Conservation (phyloP, 2,888 invertebrate species). For the Uloborus plumipes region DNA sequence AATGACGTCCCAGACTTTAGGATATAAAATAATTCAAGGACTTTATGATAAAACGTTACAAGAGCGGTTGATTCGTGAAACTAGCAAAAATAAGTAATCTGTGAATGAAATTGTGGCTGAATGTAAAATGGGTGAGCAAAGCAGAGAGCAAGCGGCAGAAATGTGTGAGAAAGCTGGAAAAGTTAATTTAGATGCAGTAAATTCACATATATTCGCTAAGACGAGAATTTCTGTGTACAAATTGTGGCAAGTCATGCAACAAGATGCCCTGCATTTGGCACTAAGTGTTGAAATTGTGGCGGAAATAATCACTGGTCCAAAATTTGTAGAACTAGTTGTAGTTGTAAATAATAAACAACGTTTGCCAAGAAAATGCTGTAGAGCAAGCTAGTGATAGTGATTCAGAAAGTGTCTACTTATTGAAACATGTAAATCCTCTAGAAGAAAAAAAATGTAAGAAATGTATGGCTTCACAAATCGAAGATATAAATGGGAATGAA, state of each 20-base stretch:
- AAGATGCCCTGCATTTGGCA: conserved; percentile 12
- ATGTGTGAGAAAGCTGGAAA: too few relatives aligned
- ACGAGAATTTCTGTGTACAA: conserved; percentile 3
- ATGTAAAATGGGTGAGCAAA: conserved; percentile 16
- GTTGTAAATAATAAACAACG: background rate
- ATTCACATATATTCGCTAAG: background rate
- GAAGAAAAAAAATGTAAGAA: background rate
- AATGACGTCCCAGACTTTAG: too few relatives aligned
- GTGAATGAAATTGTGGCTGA: conserved; percentile 8
- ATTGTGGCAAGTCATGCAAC: conserved; percentile 25
- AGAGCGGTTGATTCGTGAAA: conserved; percentile 25
- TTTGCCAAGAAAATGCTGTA: conserved; percentile 10
- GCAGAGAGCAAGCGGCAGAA: background rate
- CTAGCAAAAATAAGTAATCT: conserved; percentile 1
- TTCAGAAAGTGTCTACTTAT: background rate
- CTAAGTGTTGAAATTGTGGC: conserved; percentile 19
- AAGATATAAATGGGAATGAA: background rate
- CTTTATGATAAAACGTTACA: conserved; percentile 22
- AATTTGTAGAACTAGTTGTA: conserved; percentile 7
- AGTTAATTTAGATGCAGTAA: too few relatives aligned
- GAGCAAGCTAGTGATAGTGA: conserved; percentile 1
- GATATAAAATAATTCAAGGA: conserved; percentile 31
- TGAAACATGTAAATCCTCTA: background rate
- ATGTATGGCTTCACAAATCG: conserved; percentile 6
- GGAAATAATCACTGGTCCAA: conserved; percentile 34